Evolutionary conservation across 2,888 invertebrate genomes (phyloP).

Genomic region (Cataglyphis albicans): DNA sequence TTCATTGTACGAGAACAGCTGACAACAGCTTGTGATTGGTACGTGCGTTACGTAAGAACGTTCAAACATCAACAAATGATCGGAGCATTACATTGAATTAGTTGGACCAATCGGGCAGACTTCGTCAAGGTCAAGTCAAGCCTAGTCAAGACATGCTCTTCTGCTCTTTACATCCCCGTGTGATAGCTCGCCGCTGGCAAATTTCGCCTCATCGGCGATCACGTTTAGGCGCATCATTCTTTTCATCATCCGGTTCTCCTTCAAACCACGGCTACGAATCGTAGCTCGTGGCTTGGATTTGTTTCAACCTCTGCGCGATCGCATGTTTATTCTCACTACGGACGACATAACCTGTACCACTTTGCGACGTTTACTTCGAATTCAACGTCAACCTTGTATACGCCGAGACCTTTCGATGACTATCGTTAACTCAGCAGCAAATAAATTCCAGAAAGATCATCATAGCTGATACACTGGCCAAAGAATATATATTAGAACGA

Average conservation of each 20-base stretch:
- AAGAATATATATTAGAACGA: neutral
- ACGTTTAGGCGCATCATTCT: neutral
- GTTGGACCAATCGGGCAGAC: slow-evolving; percentile 13
- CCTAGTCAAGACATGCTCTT: slow-evolving; percentile 66
- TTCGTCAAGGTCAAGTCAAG: slow-evolving; percentile 11
- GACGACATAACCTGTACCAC: neutral
- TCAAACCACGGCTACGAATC: neutral
- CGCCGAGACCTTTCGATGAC: too few species aligned
- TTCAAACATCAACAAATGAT: neutral
- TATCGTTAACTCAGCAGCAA: too few species aligned
- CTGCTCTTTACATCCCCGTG: slow-evolving; percentile 64
- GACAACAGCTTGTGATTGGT: neutral
- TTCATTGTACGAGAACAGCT: slow-evolving; percentile 58
- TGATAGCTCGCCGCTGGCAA: slow-evolving; percentile 61
- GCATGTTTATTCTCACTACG: too few species aligned
- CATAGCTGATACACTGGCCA: neutral
- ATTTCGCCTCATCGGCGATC: slow-evolving; percentile 55
- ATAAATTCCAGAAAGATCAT: too few species aligned
- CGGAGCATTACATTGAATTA: neutral
- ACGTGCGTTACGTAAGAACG: slow-evolving; percentile 26
- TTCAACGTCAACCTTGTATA: too few species aligned
- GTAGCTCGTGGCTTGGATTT: too few species aligned
- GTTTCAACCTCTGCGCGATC: too few species aligned
- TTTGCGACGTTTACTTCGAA: neutral
- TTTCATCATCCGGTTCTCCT: neutral